Percentiles rank a stretch among this genome's conserved stretches.
Evolutionary conservation across 2,113 vertebrate species (phyloP).

Genomic region (Alces alces): DNA sequence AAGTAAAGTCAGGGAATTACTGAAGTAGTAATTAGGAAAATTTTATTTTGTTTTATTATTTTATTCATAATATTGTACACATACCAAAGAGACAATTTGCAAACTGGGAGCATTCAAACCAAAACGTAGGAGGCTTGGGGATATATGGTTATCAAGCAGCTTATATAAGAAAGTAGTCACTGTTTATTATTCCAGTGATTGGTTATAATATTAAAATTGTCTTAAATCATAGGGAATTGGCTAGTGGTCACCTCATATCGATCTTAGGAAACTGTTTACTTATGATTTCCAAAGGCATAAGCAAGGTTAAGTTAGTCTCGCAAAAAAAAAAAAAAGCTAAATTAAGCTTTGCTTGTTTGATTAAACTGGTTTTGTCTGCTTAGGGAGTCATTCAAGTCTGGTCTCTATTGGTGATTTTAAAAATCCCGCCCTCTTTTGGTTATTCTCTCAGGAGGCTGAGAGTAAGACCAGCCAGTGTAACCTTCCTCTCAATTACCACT

Average conservation of each 20-base stretch:
- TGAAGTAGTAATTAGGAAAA: not conserved
- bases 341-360: not conserved
- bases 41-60: not conserved
- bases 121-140: not conserved
- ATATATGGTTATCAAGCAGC: not conserved
- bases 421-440: not conserved
- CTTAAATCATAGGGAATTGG: not conserved
- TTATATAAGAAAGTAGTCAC: not conserved
- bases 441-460: not conserved
- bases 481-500: not conserved
- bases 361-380: not conserved
- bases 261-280: not conserved
- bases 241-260: not conserved
- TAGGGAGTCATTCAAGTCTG: not conserved
- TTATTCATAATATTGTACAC: not conserved
- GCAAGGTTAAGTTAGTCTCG: not conserved
- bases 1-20: not conserved
- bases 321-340: not conserved
- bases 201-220: not conserved
- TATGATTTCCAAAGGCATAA: not conserved
- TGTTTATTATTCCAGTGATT: not conserved
- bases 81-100: not conserved
- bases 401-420: not conserved
- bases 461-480: not conserved
- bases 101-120: not conserved